Percentiles rank a stretch among this genome's conserved stretches.
phyloP scores from a whole-genome alignment of 2,888 invertebrate species.

The Pterobdella sp. region DNA sequence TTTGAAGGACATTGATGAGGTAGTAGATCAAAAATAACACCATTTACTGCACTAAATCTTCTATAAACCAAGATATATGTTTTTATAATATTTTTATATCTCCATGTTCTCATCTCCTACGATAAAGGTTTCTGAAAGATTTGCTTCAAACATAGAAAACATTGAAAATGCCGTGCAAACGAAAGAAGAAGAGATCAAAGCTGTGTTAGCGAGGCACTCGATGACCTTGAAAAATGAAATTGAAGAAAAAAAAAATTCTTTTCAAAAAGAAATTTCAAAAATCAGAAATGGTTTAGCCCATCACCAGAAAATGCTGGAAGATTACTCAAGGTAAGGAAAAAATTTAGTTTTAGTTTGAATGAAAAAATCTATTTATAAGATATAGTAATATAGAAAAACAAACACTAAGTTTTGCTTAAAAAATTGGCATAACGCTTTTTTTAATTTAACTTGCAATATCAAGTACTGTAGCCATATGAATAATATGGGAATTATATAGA shows the following conservation, averaged over 20 bases:
- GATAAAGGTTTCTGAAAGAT: conserved; percentile 19
- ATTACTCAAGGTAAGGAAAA: conserved; percentile 9
- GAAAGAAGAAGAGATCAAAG: conserved; percentile 25
- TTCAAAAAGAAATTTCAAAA: conserved; percentile 19
- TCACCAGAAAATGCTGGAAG: conserved; percentile 23
- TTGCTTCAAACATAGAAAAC: conserved; percentile 20
- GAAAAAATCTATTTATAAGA: not conserved
- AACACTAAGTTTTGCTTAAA: not conserved
- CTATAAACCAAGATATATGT: not conserved
- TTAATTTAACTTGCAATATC: too few species aligned
- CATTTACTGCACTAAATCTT: not conserved
- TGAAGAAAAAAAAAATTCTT: conserved; percentile 19
- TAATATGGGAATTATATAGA: too few species aligned
- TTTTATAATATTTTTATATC: not conserved
- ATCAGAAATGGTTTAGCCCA: conserved; percentile 11
- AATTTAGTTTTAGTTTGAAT: too few species aligned
- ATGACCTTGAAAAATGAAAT: conserved; percentile 18
- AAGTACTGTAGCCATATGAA: too few species aligned
- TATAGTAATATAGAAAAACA: not conserved
- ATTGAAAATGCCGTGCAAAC: conserved; percentile 20
- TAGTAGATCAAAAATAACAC: not conserved
- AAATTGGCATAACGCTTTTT: not conserved
- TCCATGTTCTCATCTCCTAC: not conserved
- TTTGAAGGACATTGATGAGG: conserved; percentile 24
- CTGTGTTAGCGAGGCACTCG: not conserved